These are phyloP conservation scores for Stenchaetothrips biformis DNA, from an alignment of 2,888 invertebrate genomes.

Conservation along the genomic window DNA sequence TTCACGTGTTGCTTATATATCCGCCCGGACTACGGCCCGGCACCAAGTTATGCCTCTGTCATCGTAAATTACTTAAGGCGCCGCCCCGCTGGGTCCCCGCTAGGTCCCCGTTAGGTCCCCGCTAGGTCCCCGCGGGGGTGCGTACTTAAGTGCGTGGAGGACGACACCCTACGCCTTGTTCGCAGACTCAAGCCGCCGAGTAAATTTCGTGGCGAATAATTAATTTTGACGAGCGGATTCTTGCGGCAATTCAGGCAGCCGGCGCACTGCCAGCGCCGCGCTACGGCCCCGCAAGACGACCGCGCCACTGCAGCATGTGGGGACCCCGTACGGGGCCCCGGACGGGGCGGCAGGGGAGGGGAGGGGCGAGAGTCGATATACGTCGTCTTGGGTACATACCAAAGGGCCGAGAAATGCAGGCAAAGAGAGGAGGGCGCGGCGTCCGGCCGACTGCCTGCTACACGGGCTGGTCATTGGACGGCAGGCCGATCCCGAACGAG, in stretches of 20 bases:
- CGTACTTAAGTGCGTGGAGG: background rate
- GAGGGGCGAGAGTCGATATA: too few species aligned
- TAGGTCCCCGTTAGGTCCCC: background rate
- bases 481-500: too few species aligned
- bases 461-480: too few species aligned
- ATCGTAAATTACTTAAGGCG: constrained; percentile 23
- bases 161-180: background rate
- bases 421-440: too few species aligned
- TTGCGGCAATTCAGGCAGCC: background rate
- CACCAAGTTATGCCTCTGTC: constrained; percentile 22
- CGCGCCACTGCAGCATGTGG: too few species aligned
- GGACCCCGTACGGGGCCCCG: too few species aligned
- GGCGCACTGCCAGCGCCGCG: background rate
- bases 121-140: background rate
- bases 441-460: too few species aligned
- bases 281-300: background rate
- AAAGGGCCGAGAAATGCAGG: too few species aligned
- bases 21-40: background rate
- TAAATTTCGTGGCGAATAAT: background rate
- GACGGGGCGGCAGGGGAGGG: too few species aligned
- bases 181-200: background rate
- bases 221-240: background rate
- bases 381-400: too few species aligned
- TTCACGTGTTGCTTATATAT: constrained; percentile 25
- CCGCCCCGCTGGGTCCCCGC: background rate